Evolutionary conservation across 2,888 invertebrate species (phyloP).

Genomic region (Oegoconia quadripuncta): DNA sequence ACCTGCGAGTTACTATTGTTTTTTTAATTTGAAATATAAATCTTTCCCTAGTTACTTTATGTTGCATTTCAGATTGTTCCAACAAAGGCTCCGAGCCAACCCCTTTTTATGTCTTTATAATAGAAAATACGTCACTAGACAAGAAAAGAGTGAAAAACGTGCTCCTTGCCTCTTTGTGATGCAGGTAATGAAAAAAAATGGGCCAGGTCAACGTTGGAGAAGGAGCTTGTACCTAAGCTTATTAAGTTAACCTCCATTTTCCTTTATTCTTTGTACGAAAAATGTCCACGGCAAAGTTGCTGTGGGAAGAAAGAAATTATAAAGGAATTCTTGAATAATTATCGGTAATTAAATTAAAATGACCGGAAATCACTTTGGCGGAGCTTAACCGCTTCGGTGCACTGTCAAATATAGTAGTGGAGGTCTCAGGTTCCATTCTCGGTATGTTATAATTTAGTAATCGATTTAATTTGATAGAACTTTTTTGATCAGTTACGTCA

Average conservation of each 20-base stretch:
- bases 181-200: slow-evolving; percentile 64
- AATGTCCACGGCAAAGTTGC: slow-evolving; percentile 35
- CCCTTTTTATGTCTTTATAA: slow-evolving; percentile 42
- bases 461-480: too few species aligned
- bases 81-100: slow-evolving; percentile 42
- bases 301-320: slow-evolving; percentile 26
- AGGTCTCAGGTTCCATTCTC: too few species aligned
- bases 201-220: slow-evolving; percentile 50
- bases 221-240: slow-evolving; percentile 56
- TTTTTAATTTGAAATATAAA: slow-evolving; percentile 6
- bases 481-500: too few species aligned
- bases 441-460: too few species aligned
- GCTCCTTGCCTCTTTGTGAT: slow-evolving; percentile 49
- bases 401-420: too few species aligned
- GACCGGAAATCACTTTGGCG: neutral
- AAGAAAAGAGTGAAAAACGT: slow-evolving; percentile 44
- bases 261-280: slow-evolving; percentile 32
- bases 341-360: slow-evolving; percentile 1
- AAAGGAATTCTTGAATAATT: slow-evolving; percentile 3
- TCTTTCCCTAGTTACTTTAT: slow-evolving; percentile 1
- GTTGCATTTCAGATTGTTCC: slow-evolving; percentile 26
- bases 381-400: too few species aligned
- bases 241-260: slow-evolving; percentile 52
- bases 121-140: slow-evolving; percentile 45
- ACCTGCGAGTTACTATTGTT: slow-evolving; percentile 1